A percentile compares a stretch with the other conserved stretches of the same genome.
Conservation (phyloP, 64 coral and sea anemone species). For the Dendronephthya gigantea region DNA sequence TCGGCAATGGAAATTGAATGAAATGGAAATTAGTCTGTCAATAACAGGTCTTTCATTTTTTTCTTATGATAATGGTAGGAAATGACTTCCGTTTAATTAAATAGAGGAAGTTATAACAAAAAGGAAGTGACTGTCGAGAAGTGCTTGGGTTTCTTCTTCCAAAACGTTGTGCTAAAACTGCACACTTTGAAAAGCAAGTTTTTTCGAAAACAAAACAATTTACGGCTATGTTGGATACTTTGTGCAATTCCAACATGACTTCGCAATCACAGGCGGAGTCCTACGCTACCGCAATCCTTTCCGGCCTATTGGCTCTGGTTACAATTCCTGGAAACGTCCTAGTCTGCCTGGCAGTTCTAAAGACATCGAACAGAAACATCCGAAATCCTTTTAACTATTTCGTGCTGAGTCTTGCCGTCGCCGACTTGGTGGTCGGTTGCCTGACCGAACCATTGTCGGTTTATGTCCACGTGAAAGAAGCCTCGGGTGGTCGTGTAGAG, state of each 20-base stretch:
- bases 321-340: constrained; percentile 20
- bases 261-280: neutral
- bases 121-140: too few relatives aligned
- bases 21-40: too few relatives aligned
- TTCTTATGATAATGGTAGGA: too few relatives aligned
- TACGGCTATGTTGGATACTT: neutral
- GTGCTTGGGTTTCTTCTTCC: too few relatives aligned
- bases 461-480: constrained; percentile 35
- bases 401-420: neutral
- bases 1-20: too few relatives aligned
- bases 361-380: neutral
- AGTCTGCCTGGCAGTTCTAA: constrained; percentile 7
- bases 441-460: constrained; percentile 33
- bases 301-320: neutral
- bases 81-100: too few relatives aligned
- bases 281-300: neutral
- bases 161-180: too few relatives aligned
- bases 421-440: constrained; percentile 38
- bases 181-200: too few relatives aligned
- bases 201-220: too few relatives aligned
- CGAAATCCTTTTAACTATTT: constrained; percentile 24
- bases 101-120: too few relatives aligned
- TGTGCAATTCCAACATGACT: neutral
- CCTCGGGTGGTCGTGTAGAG: neutral
- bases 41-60: too few relatives aligned